Evolutionary conservation across 1,140 invertebrate species (phyloP), one percentile per base, ranked within the genome.

Genomic region (Wasmannia auropunctata): DNA sequence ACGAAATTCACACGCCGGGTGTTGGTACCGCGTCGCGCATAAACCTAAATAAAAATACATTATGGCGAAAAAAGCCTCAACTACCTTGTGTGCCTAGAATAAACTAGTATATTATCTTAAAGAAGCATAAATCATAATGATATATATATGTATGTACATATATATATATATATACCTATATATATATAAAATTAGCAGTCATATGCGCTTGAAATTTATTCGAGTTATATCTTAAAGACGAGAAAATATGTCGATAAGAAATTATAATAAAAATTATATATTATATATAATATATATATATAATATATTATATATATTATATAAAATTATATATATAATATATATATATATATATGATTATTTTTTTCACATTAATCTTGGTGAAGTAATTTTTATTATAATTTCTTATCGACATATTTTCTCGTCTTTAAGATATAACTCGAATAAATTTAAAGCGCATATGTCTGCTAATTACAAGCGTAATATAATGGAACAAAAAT

Each of bases 1-100:
- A 28, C 58, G 51, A 83, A 74, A 72, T 83, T 74, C 51, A 5
- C 51, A 19, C 79, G 51, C 8, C 43, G 37, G 70, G 37, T 28
- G 43, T 80, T 74, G 60, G 25, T 34, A 40, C 51, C 7, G 37
- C 19, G n/a, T 72, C 25, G 37, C 37, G 10, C 51, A 72, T 72
- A 83, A 83, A 72, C 28, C n/a, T 43, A 72, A 19, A 83, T 58
- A 83, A 83, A 83, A 83, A 7, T 83, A 34, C 34, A 40, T 54
- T 54, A 54, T 1, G 14, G 4, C 19, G 8, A 22, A 25, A 40
- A 54, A 34, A 43, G 34, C 11, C 19, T 16, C 11, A 3, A 43
- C 16, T 43, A 58, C 16, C 16, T 16, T 63, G 22, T 34, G 34
- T 6, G n/a, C 11, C 19, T 40, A 56, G 19, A 46, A 58, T 58